A percentile compares a stretch with the other conserved stretches of the same genome.
phyloP scores from a whole-genome alignment of 2,888 invertebrate genomes.

The Serrognathus titanus region DNA sequence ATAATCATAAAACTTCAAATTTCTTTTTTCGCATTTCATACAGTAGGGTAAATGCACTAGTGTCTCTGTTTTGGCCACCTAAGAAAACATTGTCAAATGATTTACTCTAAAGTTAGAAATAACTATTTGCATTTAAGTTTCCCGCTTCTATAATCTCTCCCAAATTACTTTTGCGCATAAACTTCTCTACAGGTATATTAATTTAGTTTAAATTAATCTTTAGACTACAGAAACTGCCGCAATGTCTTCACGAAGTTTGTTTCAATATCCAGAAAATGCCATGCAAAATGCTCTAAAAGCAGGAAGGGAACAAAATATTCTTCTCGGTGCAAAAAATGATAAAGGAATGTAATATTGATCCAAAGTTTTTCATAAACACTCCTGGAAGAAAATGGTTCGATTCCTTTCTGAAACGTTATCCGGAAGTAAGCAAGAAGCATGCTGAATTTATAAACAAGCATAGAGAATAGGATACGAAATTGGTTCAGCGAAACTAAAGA shows the following conservation, averaged over 20 bases:
- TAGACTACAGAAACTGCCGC: background rate
- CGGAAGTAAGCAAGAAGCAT: background rate
- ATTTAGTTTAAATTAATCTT: no score
- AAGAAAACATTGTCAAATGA: no score
- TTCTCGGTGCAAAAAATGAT: background rate
- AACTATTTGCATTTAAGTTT: no score
- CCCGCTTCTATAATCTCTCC: no score
- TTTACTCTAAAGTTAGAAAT: no score
- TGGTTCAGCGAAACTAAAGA: background rate
- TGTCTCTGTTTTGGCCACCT: no score
- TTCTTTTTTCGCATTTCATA: no score
- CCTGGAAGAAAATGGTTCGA: background rate
- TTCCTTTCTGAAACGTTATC: background rate
- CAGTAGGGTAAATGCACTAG: no score
- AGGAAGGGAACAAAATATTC: background rate
- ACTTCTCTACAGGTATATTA: no score
- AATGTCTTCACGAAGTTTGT: background rate
- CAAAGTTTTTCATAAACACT: background rate
- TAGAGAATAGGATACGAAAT: background rate
- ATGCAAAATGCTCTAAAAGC: background rate
- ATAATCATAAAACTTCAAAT: no score
- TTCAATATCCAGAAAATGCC: background rate
- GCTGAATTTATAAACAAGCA: background rate
- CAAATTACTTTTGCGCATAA: no score
- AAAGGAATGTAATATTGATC: background rate